Percentiles rank a stretch among this genome's conserved stretches.
phyloP scores from a whole-genome alignment of 2,113 vertebrate genomes.

The Empidonax alnorum region DNA sequence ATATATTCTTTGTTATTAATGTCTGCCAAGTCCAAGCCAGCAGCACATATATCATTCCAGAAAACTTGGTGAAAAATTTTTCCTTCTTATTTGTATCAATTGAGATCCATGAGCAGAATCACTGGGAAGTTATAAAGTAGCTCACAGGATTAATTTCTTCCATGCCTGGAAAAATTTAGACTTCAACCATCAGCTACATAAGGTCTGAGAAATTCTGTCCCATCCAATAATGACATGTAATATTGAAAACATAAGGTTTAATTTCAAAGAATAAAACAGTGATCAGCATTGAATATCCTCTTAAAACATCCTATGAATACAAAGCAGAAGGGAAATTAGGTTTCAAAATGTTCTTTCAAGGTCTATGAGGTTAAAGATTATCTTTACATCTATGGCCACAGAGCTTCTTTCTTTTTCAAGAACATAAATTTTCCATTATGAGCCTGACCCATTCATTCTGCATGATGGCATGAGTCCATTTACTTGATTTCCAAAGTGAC shows the following conservation, averaged over 20 bases:
- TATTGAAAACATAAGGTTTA: neutral
- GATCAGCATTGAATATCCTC: neutral
- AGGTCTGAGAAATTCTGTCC: neutral
- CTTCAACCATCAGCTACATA: neutral
- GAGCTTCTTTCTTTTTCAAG: neutral
- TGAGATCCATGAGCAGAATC: neutral
- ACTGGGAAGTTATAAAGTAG: neutral
- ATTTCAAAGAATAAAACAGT: neutral
- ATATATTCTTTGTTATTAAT: neutral
- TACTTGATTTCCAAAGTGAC: neutral
- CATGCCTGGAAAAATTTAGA: neutral
- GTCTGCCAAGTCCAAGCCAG: neutral
- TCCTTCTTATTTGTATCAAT: neutral
- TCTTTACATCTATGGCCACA: neutral
- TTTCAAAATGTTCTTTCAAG: neutral
- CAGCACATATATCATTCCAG: neutral
- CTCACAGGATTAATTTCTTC: neutral
- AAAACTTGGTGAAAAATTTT: neutral
- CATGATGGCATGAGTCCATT: neutral
- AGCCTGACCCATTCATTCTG: neutral
- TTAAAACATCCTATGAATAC: neutral
- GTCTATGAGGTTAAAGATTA: neutral
- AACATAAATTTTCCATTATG: neutral
- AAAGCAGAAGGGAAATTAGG: neutral
- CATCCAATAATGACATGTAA: neutral